These are phyloP conservation scores for Oriolus oriolus DNA, from an alignment of 2,113 vertebrate species.

Conservation along the genomic window DNA sequence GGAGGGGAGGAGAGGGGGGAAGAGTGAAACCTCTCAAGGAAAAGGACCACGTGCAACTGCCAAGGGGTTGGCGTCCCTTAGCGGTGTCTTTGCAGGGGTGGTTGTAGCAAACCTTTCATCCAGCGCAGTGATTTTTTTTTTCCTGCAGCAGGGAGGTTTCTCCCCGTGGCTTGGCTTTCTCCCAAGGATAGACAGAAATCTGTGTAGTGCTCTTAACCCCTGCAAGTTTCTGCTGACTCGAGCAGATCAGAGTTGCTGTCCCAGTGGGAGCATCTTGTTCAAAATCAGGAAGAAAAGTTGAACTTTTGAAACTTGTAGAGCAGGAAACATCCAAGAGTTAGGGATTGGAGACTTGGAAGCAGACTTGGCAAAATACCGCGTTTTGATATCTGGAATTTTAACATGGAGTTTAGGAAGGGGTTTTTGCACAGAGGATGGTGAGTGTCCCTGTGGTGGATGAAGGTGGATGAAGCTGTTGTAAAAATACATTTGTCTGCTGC, in stretches of 20 bases:
- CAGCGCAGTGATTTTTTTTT: not conserved
- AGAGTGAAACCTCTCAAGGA: not conserved
- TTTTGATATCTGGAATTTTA: not conserved
- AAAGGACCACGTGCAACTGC: not conserved
- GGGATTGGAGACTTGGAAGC: not conserved
- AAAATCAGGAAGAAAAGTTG: not conserved
- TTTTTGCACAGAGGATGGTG: not conserved
- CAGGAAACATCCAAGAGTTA: not conserved
- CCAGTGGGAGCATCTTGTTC: not conserved
- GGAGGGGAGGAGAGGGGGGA: not conserved
- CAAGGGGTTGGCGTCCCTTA: not conserved
- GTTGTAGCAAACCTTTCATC: not conserved
- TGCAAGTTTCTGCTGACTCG: not conserved
- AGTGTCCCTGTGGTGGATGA: not conserved
- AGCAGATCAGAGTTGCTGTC: not conserved
- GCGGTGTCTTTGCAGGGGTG: not conserved
- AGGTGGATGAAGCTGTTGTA: not conserved
- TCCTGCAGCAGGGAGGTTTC: not conserved
- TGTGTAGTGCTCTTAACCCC: not conserved
- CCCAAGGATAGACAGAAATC: not conserved
- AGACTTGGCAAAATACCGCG: not conserved
- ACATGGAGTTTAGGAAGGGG: not conserved
- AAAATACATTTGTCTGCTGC: not conserved
- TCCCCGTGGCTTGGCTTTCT: not conserved
- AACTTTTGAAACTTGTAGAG: not conserved